A percentile compares a stretch with the other conserved stretches of the same genome.
These are phyloP conservation scores for Athalia circularis DNA, from an alignment of 2,888 invertebrate genomes.

Conservation along the genomic window DNA sequence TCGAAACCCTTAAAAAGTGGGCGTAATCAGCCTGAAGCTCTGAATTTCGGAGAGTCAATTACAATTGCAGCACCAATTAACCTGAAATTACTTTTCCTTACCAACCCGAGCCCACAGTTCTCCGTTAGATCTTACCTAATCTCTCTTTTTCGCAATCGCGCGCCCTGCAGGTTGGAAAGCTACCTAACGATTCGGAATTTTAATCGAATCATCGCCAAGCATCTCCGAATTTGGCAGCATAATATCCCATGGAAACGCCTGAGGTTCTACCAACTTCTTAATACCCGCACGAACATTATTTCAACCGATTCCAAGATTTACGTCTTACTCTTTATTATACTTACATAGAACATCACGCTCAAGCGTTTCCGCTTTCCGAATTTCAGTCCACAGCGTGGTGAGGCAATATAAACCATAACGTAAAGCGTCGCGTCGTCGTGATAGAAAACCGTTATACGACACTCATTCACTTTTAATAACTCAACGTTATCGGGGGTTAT, in stretches of 20 bases:
- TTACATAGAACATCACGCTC: no score
- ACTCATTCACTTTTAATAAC: no score
- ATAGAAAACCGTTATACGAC: no score
- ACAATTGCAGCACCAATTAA: constrained; percentile 26
- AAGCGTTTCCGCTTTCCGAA: no score
- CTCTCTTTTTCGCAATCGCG: neutral
- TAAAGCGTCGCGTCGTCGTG: no score
- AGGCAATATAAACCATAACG: no score
- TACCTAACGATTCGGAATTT: constrained; percentile 15
- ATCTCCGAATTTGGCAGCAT: neutral
- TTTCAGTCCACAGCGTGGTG: no score
- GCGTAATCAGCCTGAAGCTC: constrained; percentile 10
- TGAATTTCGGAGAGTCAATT: constrained; percentile 40
- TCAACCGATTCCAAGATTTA: neutral
- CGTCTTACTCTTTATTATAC: no score
- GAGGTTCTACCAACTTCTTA: no score
- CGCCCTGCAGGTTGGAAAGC: neutral
- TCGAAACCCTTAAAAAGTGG: constrained; percentile 20
- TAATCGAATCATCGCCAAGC: constrained; percentile 8
- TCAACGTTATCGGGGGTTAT: no score
- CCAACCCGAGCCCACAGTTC: neutral
- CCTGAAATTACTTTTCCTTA: constrained; percentile 17
- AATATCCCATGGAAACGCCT: no score
- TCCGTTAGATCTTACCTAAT: constrained; percentile 12
- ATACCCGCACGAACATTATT: constrained; percentile 5